Evolutionary conservation across 2,888 invertebrate genomes (phyloP), one percentile per base, ranked within the genome.

Genomic region (Miltochrista miniata): DNA sequence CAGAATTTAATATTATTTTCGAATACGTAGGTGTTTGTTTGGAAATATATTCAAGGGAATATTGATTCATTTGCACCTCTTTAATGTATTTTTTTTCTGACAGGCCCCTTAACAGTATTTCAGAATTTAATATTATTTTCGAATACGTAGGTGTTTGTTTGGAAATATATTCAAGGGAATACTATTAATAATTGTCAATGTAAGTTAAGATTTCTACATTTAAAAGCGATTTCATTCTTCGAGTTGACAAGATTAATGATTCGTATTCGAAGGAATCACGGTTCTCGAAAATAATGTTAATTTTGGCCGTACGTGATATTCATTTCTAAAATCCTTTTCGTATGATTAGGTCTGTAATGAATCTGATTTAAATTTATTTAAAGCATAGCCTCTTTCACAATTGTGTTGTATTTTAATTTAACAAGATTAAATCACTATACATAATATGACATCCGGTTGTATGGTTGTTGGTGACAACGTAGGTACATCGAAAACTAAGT

Each of bases 201-300:
- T n/a, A 38, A 38, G 24, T 24, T 38, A 18, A 38, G n/a, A 11
- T 38, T 38, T 38, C 18, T n/a, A 24, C 18, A 5, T n/a, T 38
- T 24, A 18, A 38, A 11, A 38, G 24, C n/a, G n/a, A 38, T 38
- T 38, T 38, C 38, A 38, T 38, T 38, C 38, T 38, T 18, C 11
- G 15, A 38, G 15, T 38, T 38, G 38, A 38, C 38, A 38, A 38
- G 38, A 38, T 38, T 38, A 4, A 38, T 38, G 38, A 38, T 41
- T 31, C 29, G 30, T 30, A 13, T 31, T 13, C 31, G 31, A 11
- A 9, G 8, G 31, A 31, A 31, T 31, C 31, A 31, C 31, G 30
- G 5, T 30, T 11, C 8, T 9, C 11, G 10, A 2, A 2, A 31
- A 31, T 4, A 30, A 30, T 1, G 13, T 41, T 30, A 40, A 30